phyloP scores from a whole-genome alignment of 1,140 invertebrate species.

The Pteromalus puparum region DNA sequence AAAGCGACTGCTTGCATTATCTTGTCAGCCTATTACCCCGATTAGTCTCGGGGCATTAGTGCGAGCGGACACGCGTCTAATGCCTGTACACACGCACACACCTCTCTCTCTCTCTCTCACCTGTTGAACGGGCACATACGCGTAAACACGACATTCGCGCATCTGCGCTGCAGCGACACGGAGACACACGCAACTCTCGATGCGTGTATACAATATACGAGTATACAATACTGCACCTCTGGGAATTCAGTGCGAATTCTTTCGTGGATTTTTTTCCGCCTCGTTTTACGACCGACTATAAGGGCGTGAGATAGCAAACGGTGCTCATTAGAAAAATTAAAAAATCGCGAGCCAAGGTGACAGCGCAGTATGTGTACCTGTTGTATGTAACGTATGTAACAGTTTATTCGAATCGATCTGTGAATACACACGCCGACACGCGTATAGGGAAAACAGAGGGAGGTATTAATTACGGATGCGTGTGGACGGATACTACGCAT shows the following conservation, averaged over 20 bases:
- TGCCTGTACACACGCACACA: conserved; percentile 49
- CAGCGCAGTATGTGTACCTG: no score
- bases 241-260: no score
- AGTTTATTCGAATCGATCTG: no score
- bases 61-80: conserved; percentile 58
- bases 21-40: conserved; percentile 56
- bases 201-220: not conserved
- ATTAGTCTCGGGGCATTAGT: conserved; percentile 65
- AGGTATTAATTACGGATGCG: conserved; percentile 3
- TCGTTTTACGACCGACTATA: not conserved
- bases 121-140: conserved; percentile 65
- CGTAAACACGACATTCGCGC: conserved; percentile 39
- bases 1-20: no score
- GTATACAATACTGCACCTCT: no score
- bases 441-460: not conserved
- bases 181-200: conserved; percentile 13
- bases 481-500: no score
- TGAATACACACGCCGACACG: not conserved
- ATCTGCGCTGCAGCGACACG: not conserved
- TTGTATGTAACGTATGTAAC: no score
- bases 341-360: no score
- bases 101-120: conserved; percentile 63
- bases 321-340: not conserved
- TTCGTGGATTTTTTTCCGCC: no score
- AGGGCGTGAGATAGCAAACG: not conserved